Percentiles rank a stretch among this genome's conserved stretches.
phyloP scores from a whole-genome alignment of 2,888 invertebrate species.

The Digitonthophagus gazella region DNA sequence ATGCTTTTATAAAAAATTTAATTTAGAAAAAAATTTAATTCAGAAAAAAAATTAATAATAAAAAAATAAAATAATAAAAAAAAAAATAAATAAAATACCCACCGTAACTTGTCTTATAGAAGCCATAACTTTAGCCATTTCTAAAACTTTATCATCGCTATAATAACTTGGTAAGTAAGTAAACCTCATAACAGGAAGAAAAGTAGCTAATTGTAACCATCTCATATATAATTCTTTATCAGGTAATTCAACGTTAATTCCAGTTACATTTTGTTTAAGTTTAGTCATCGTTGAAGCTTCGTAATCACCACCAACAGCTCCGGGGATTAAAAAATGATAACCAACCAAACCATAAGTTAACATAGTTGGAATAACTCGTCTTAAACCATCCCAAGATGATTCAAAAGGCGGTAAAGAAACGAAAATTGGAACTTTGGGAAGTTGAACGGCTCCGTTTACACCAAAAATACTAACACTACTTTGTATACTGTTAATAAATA shows the following conservation, averaged over 20 bases:
- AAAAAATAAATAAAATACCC: slow-evolving; percentile 38
- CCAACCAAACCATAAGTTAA: slow-evolving; percentile 87
- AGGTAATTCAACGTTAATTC: slow-evolving; percentile 56
- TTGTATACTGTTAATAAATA: slow-evolving; percentile 66
- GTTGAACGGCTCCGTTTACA: slow-evolving; percentile 76
- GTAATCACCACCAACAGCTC: slow-evolving; percentile 90
- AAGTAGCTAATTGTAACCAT: slow-evolving; percentile 89
- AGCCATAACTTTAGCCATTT: slow-evolving; percentile 74
- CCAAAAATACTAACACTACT: slow-evolving; percentile 68
- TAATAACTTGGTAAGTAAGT: slow-evolving; percentile 88
- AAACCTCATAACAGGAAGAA: slow-evolving; percentile 89
- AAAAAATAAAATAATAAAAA: no score
- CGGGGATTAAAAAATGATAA: slow-evolving; percentile 90
- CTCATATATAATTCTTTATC: slow-evolving; percentile 82
- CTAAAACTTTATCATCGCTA: slow-evolving; percentile 71
- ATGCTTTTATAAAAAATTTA: background rate
- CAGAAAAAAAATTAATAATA: no score
- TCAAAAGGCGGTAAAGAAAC: slow-evolving; percentile 82
- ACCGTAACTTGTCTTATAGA: slow-evolving; percentile 72
- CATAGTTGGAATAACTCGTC: slow-evolving; percentile 80
- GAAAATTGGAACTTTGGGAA: slow-evolving; percentile 83
- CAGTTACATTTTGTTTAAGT: slow-evolving; percentile 50
- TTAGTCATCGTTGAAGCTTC: slow-evolving; percentile 60
- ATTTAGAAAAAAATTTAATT: background rate
- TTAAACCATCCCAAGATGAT: slow-evolving; percentile 76